These are phyloP conservation scores for Myrmophylax atrothorax DNA, from an alignment of 2,113 vertebrate species.

Conservation along the genomic window DNA sequence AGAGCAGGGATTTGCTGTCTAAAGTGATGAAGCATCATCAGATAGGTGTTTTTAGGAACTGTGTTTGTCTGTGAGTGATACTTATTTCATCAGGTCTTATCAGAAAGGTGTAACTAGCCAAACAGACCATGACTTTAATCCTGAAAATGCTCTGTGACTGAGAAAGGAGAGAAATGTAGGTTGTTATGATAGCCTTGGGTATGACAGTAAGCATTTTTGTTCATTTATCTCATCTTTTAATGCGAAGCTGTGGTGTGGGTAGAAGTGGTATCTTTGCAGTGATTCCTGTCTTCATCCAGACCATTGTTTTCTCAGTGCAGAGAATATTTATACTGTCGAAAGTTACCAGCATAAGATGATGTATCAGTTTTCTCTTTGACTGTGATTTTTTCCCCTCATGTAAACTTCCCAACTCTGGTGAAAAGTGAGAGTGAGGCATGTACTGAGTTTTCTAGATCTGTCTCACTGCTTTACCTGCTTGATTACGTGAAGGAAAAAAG, in stretches of 20 bases:
- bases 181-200: background rate
- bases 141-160: background rate
- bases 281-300: background rate
- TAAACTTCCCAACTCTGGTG: background rate
- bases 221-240: background rate
- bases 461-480: background rate
- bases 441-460: background rate
- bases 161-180: background rate
- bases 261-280: background rate
- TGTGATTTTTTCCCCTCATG: too few relatives aligned
- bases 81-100: background rate
- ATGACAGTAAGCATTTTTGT: background rate
- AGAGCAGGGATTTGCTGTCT: background rate
- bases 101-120: background rate
- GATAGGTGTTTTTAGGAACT: background rate
- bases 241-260: background rate
- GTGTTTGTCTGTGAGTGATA: background rate
- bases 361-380: background rate
- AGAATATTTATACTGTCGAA: background rate
- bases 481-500: background rate
- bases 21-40: background rate
- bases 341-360: background rate
- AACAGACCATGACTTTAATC: background rate
- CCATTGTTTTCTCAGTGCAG: background rate
- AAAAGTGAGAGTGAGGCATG: background rate